Evolutionary conservation across 2,797 vertebrate genomes (phyloP).

Genomic region (Hapalemur alaotrensis): DNA sequence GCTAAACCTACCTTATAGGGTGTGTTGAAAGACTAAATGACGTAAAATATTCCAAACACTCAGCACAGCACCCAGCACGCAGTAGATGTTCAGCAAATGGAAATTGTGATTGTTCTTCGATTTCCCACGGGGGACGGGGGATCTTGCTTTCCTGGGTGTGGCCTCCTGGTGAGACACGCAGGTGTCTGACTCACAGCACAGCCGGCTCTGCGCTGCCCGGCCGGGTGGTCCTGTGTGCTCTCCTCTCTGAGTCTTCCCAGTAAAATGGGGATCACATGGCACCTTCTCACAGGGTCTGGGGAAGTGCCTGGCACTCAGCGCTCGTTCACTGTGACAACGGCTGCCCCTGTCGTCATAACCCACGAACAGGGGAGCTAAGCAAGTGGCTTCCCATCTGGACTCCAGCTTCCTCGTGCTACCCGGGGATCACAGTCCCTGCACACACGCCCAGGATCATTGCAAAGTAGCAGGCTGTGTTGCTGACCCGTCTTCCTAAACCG

Average conservation of each 20-base stretch:
- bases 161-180: neutral
- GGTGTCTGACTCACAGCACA: neutral
- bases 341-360: rapidly evolving
- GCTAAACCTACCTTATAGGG: neutral
- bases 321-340: neutral
- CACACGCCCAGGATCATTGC: no score
- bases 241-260: neutral
- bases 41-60: neutral
- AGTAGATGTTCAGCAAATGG: neutral
- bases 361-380: neutral
- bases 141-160: neutral
- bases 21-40: neutral
- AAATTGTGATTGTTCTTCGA: neutral
- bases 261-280: neutral
- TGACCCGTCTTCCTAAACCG: neutral
- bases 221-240: neutral
- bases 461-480: neutral
- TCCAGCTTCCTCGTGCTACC: neutral
- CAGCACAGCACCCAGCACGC: neutral
- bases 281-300: neutral
- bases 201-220: neutral
- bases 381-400: neutral
- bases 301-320: rapidly evolving
- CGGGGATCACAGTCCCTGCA: rapidly evolving
- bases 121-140: neutral